phyloP scores from a whole-genome alignment of 2,797 vertebrate species.

The Champsocephalus gunnari region DNA sequence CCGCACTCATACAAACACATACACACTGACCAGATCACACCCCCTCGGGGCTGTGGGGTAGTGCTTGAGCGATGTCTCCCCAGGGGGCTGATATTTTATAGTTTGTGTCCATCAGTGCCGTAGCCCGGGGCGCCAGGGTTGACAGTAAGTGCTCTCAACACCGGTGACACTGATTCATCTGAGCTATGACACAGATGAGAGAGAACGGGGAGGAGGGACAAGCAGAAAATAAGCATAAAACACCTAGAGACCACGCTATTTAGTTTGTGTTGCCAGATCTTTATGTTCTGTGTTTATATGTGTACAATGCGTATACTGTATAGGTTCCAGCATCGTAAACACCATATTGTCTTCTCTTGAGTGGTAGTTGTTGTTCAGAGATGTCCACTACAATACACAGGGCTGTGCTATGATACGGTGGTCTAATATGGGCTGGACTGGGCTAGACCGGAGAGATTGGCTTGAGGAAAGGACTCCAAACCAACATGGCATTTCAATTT shows the following conservation, averaged over 20 bases:
- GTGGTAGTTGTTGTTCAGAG: conserved; percentile 14
- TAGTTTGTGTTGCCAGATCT: conserved; percentile 16
- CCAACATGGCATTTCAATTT: conserved; percentile 88
- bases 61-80: conserved; percentile 87
- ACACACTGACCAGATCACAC: conserved; percentile 74
- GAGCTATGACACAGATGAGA: conserved; percentile 85
- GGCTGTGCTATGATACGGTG: conserved; percentile 42
- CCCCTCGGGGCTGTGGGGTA: conserved; percentile 81
- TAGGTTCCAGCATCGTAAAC: conserved; percentile 10
- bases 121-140: conserved; percentile 87
- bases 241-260: conserved; percentile 41
- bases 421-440: conserved; percentile 50
- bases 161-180: conserved; percentile 89
- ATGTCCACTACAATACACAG: conserved; percentile 33
- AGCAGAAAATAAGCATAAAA: conserved; percentile 48
- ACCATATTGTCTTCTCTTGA: conserved; percentile 20
- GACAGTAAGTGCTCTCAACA: conserved; percentile 91
- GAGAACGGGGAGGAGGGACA: conserved; percentile 53
- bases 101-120: conserved; percentile 89
- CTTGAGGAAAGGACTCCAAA: conserved; percentile 79
- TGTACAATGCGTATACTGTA: conserved; percentile 2
- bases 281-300: conserved; percentile 19
- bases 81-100: conserved; percentile 90
- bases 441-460: conserved; percentile 59
- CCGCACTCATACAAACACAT: conserved; percentile 59